Percentiles rank a stretch among this genome's conserved stretches.
Evolutionary conservation across 2,113 vertebrate species (phyloP).

Genomic region (Nesoenas mayeri): DNA sequence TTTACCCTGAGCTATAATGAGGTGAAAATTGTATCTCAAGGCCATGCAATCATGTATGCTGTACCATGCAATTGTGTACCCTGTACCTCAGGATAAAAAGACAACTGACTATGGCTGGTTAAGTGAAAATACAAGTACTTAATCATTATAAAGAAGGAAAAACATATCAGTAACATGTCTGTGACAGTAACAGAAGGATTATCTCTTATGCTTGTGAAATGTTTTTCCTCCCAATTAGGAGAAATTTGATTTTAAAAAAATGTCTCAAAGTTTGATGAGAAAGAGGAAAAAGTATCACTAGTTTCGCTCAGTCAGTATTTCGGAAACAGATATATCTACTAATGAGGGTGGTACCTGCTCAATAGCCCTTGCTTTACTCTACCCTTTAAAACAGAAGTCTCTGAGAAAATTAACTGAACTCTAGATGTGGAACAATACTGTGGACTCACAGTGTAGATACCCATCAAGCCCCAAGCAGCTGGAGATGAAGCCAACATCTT

Average conservation of each 20-base stretch:
- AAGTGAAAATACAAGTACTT: background rate
- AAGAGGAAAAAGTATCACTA: background rate
- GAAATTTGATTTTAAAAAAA: background rate
- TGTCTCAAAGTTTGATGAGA: background rate
- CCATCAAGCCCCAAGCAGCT: background rate
- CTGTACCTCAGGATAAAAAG: background rate
- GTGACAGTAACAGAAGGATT: background rate
- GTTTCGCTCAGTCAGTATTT: background rate
- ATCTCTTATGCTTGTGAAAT: background rate
- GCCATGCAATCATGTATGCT: background rate
- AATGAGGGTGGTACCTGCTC: background rate
- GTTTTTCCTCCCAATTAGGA: background rate
- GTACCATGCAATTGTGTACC: background rate
- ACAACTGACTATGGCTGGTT: background rate
- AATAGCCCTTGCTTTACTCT: background rate
- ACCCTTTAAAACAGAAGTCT: background rate
- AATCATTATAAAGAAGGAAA: background rate
- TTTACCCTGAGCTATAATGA: background rate
- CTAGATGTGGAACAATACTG: background rate
- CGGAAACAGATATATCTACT: background rate
- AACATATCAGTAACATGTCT: accelerated
- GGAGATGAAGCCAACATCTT: background rate
- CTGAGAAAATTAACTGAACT: background rate
- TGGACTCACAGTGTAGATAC: background rate
- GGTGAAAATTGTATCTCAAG: background rate